These are phyloP conservation scores for Drosophila pachea DNA, from an alignment of 1,140 invertebrate genomes.

Conservation along the genomic window DNA sequence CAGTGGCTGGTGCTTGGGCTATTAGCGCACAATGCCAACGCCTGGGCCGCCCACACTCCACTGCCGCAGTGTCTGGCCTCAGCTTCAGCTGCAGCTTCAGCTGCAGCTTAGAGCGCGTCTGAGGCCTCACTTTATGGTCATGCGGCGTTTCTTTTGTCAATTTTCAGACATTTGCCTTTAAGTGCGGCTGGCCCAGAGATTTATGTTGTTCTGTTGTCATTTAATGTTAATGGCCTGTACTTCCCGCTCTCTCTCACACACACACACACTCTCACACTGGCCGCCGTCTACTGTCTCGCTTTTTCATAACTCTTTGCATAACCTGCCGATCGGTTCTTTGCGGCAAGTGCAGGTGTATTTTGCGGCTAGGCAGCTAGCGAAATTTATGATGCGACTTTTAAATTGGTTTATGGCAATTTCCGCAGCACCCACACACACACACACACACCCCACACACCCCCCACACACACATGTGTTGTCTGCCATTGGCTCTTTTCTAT, in stretches of 20 bases:
- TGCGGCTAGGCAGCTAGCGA: conserved; percentile 24
- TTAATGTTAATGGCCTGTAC: conserved; percentile 71
- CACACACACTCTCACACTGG: background rate
- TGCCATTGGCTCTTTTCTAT: no score
- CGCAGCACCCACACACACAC: conserved; percentile 36
- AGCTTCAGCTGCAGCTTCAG: conserved; percentile 18
- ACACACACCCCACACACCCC: conserved; percentile 1
- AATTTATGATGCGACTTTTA: conserved; percentile 63
- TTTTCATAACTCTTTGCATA: conserved; percentile 49
- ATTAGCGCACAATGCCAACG: conserved; percentile 56
- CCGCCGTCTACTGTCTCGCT: conserved; percentile 5
- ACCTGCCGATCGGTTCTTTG: conserved; percentile 30
- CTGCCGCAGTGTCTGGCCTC: background rate
- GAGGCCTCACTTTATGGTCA: conserved; percentile 29
- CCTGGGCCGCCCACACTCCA: conserved; percentile 35
- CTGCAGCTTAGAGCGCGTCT: conserved; percentile 3
- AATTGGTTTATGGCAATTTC: conserved; percentile 69
- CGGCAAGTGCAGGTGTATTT: conserved; percentile 63
- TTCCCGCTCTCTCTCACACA: conserved; percentile 25
- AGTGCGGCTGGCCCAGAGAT: conserved; percentile 55
- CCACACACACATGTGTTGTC: background rate
- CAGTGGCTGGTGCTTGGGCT: conserved; percentile 47
- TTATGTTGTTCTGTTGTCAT: conserved; percentile 69
- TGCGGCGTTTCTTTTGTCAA: conserved; percentile 59
- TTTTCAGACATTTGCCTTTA: conserved; percentile 66